Conservation (phyloP, 64 coral and sea anemone genomes). For the Stichodactyla helianthus region DNA sequence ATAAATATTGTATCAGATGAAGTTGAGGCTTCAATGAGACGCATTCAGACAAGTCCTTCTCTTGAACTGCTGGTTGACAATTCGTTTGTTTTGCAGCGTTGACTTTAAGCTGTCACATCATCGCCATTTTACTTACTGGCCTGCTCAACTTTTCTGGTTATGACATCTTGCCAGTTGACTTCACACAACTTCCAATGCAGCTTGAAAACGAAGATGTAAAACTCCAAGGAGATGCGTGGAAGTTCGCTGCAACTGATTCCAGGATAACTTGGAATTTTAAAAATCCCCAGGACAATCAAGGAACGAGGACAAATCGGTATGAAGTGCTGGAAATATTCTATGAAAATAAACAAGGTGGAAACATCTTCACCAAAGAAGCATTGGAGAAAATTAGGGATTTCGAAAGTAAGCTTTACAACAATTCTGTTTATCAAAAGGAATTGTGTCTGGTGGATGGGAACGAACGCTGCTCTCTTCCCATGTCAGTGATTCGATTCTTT, state of each 20-base stretch:
- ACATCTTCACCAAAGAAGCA: conserved; percentile 47
- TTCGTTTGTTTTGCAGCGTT: background rate
- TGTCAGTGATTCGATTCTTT: conserved; percentile 63
- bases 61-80: background rate
- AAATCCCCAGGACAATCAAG: background rate
- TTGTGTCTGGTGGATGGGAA: conserved; percentile 26
- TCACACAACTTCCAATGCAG: conserved; percentile 33
- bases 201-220: conserved; percentile 27
- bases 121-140: conserved; percentile 22
- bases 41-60: no score
- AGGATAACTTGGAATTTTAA: conserved; percentile 9
- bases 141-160: conserved; percentile 23
- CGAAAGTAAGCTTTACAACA: conserved; percentile 26
- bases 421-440: conserved; percentile 34
- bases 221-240: conserved; percentile 44
- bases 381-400: conserved; percentile 23
- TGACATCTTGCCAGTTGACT: conserved; percentile 38
- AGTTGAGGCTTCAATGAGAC: no score
- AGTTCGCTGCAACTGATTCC: conserved; percentile 19
- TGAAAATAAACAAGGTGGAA: conserved; percentile 27
- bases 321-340: conserved; percentile 38
- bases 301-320: background rate
- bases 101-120: conserved; percentile 10
- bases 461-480: background rate
- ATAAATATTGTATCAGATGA: no score